phyloP scores from a whole-genome alignment of 2,797 vertebrate genomes.

The Carcharodon carcharias region DNA sequence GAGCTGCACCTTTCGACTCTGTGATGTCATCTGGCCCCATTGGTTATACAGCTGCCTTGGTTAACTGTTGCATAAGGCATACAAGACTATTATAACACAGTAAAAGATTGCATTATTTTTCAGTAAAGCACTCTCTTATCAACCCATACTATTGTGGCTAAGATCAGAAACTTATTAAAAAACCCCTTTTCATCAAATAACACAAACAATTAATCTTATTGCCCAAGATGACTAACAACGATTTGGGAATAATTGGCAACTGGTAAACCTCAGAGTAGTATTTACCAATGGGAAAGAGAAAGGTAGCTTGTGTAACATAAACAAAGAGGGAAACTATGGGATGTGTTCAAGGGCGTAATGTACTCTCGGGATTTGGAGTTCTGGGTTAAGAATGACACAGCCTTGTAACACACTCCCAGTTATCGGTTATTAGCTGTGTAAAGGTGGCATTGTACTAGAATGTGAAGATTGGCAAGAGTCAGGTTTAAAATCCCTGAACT shows the following conservation, averaged over 20 bases:
- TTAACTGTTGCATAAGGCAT: neutral
- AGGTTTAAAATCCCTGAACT: neutral
- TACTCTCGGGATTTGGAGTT: neutral
- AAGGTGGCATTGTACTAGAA: neutral
- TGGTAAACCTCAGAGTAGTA: neutral
- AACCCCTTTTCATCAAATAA: neutral
- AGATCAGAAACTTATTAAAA: neutral
- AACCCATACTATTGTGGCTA: neutral
- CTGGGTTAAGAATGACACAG: neutral
- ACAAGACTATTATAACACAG: neutral
- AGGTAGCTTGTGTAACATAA: neutral
- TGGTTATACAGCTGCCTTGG: neutral
- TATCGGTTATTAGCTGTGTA: neutral
- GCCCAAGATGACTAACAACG: neutral
- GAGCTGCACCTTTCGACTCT: neutral
- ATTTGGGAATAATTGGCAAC: neutral
- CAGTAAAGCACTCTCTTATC: neutral
- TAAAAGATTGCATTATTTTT: slow-evolving; percentile 1
- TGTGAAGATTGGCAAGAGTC: neutral
- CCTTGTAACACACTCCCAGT: neutral
- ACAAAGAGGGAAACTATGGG: neutral
- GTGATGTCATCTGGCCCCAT: neutral
- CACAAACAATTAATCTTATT: neutral
- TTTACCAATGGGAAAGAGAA: neutral
- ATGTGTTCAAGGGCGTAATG: neutral